These are phyloP conservation scores for Falco peregrinus DNA, from an alignment of 2,797 vertebrate genomes.

Conservation along the genomic window DNA sequence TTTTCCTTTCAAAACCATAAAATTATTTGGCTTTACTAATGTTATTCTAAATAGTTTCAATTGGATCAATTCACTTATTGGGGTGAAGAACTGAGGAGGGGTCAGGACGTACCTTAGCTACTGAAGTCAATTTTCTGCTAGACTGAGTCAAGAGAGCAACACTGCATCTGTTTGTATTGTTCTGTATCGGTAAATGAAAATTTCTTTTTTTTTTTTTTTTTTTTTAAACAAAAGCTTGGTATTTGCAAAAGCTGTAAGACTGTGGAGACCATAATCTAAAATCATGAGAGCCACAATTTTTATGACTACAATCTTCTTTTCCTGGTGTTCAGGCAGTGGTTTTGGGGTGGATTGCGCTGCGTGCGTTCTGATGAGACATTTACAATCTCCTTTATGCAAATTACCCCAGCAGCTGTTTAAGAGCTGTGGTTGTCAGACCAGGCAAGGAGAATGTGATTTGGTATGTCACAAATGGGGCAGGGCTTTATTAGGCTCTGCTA, in stretches of 20 bases:
- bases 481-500: slow-evolving; percentile 63
- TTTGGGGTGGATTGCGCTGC: slow-evolving; percentile 69
- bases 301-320: slow-evolving; percentile 71
- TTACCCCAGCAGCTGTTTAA: slow-evolving; percentile 72
- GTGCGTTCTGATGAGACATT: slow-evolving; percentile 67
- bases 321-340: slow-evolving; percentile 70
- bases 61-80: slow-evolving; percentile 15
- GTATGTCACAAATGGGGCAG: slow-evolving; percentile 71
- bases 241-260: slow-evolving; percentile 59
- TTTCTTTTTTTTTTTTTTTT: neutral
- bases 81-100: slow-evolving; percentile 27
- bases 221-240: slow-evolving; percentile 16
- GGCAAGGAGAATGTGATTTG: slow-evolving; percentile 71
- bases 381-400: slow-evolving; percentile 73
- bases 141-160: slow-evolving; percentile 41
- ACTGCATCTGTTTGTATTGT: slow-evolving; percentile 45
- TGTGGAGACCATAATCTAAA: slow-evolving; percentile 68
- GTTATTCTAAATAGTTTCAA: slow-evolving; percentile 16
- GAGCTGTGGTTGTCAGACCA: slow-evolving; percentile 70
- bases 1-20: slow-evolving; percentile 29
- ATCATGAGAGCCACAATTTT: slow-evolving; percentile 70
- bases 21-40: neutral
- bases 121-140: slow-evolving; percentile 67
- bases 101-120: slow-evolving; percentile 42
- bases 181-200: slow-evolving; percentile 45